Evolutionary conservation across 2,888 invertebrate genomes (phyloP).

Genomic region (Volucella inanis): DNA sequence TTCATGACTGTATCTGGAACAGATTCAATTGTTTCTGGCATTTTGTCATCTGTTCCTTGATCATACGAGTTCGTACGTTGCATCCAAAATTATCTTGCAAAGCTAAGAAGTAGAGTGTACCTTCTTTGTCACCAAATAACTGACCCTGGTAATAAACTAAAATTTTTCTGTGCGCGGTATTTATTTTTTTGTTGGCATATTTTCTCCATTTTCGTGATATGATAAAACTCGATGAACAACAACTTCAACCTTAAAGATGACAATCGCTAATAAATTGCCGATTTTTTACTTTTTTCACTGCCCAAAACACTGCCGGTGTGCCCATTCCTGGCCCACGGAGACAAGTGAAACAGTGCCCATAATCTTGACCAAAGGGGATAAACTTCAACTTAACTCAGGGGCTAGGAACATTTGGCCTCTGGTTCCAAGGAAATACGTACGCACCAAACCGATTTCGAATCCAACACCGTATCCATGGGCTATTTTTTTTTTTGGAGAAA

Average conservation of each 20-base stretch:
- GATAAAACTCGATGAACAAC: slow-evolving; percentile 56
- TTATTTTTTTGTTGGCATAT: slow-evolving; percentile 15
- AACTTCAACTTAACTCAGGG: slow-evolving; percentile 7
- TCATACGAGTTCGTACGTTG: too few species aligned
- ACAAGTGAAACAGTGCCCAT: slow-evolving; percentile 62
- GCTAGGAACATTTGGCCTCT: slow-evolving; percentile 39
- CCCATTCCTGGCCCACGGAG: slow-evolving; percentile 38
- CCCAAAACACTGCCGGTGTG: slow-evolving; percentile 26
- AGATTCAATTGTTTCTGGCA: too few species aligned
- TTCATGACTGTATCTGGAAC: too few species aligned
- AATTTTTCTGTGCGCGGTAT: slow-evolving; percentile 23
- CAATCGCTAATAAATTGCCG: slow-evolving; percentile 72
- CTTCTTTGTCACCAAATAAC: not conserved
- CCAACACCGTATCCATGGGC: slow-evolving; percentile 8
- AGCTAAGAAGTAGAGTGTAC: too few species aligned
- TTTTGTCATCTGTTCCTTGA: too few species aligned
- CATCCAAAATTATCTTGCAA: too few species aligned
- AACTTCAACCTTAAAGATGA: slow-evolving; percentile 67
- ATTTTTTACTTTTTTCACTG: slow-evolving; percentile 22
- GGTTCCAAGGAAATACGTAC: slow-evolving; percentile 50
- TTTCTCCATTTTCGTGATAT: slow-evolving; percentile 61
- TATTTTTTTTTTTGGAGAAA: not conserved
- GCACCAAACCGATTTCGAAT: slow-evolving; percentile 16
- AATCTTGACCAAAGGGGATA: slow-evolving; percentile 20
- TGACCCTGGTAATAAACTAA: slow-evolving; percentile 35